These are phyloP conservation scores for Calephelis perditalis DNA, from an alignment of 2,888 invertebrate genomes.

Conservation along the genomic window DNA sequence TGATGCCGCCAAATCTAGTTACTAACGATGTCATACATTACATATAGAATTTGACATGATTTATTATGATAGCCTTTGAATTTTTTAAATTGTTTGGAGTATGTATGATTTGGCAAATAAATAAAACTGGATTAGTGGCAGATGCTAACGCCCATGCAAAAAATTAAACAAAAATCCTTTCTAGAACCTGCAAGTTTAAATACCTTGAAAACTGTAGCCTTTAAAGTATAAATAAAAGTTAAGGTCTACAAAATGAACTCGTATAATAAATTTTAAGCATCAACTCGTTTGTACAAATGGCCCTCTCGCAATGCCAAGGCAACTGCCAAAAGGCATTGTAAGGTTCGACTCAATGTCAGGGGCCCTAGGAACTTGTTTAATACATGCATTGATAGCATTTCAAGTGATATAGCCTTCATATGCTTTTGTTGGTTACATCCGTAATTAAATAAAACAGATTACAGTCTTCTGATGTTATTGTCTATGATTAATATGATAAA, in stretches of 20 bases:
- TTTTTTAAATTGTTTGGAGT: no score
- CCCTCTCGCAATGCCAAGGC: slow-evolving; percentile 70
- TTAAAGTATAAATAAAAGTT: slow-evolving; percentile 13
- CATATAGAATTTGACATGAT: no score
- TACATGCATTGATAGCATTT: slow-evolving; percentile 10
- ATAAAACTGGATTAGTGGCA: no score
- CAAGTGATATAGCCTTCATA: slow-evolving; percentile 5
- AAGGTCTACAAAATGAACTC: slow-evolving; percentile 34
- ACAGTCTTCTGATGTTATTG: no score
- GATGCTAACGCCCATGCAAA: no score
- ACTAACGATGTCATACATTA: no score
- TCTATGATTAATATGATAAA: no score
- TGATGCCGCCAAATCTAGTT: no score
- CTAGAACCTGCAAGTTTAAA: slow-evolving; percentile 6
- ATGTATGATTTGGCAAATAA: no score
- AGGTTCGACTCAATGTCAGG: slow-evolving; percentile 73
- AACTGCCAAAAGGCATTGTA: slow-evolving; percentile 62
- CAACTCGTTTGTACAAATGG: slow-evolving; percentile 37
- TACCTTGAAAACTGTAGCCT: slow-evolving; percentile 3
- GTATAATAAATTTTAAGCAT: slow-evolving; percentile 48
- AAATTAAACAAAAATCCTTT: not conserved
- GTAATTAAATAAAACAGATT: slow-evolving; percentile 10
- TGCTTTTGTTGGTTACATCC: not conserved
- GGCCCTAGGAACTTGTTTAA: slow-evolving; percentile 61
- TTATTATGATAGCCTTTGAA: no score